These are phyloP conservation scores for Podarcis cretensis DNA, from an alignment of 2,113 vertebrate species.

Conservation along the genomic window DNA sequence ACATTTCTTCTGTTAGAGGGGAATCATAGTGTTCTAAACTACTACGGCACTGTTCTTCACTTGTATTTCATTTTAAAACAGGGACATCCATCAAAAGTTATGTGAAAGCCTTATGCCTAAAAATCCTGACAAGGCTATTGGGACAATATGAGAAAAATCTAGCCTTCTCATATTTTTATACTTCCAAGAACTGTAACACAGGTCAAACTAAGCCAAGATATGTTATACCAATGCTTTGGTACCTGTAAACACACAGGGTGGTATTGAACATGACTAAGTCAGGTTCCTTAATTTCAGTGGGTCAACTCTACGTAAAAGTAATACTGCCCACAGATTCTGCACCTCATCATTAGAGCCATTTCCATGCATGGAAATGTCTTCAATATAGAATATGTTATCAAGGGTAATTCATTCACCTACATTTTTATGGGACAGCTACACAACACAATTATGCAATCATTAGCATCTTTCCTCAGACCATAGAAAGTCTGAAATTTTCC, in stretches of 20 bases:
- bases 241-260: neutral
- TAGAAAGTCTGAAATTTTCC: too few relatives aligned
- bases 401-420: too few relatives aligned
- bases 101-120: neutral
- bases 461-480: too few relatives aligned
- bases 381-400: neutral
- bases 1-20: neutral
- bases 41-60: neutral
- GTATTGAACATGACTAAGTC: too few relatives aligned
- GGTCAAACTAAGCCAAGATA: neutral
- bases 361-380: too few relatives aligned
- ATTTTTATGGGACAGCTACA: too few relatives aligned
- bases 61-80: too few relatives aligned
- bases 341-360: neutral
- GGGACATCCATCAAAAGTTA: too few relatives aligned
- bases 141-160: neutral
- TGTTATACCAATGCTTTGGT: neutral
- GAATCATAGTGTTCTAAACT: neutral
- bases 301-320: too few relatives aligned
- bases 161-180: neutral
- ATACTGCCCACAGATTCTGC: neutral
- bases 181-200: neutral
- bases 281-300: too few relatives aligned
- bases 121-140: neutral
- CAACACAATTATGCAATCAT: too few relatives aligned